Percentiles rank a stretch among this genome's conserved stretches.
Evolutionary conservation across 2,797 vertebrate species (phyloP).

Genomic region (Ambastaia sidthimunki): DNA sequence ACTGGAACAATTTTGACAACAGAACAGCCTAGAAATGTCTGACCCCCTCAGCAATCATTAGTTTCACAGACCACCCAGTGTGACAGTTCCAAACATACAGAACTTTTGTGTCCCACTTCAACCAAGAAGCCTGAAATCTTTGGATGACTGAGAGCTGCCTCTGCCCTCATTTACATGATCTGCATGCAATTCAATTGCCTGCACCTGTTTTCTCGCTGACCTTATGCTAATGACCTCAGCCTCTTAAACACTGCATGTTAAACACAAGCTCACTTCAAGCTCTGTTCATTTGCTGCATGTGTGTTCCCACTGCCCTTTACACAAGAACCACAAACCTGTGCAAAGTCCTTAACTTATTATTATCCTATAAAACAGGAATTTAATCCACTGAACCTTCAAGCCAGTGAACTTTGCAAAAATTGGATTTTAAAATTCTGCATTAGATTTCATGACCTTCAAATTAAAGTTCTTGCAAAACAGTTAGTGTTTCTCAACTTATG

Average conservation of each 20-base stretch:
- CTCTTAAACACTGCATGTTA: constrained; percentile 82
- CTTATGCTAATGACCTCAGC: constrained; percentile 81
- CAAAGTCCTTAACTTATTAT: constrained; percentile 77
- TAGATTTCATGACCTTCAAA: constrained; percentile 50
- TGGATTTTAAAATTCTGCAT: constrained; percentile 65
- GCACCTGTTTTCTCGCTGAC: constrained; percentile 82
- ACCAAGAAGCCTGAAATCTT: neutral
- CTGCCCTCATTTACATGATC: constrained; percentile 76
- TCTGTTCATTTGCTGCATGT: constrained; percentile 76
- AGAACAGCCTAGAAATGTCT: neutral
- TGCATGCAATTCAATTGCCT: constrained; percentile 73
- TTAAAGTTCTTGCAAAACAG: constrained; percentile 39
- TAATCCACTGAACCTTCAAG: constrained; percentile 81
- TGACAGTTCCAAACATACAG: neutral
- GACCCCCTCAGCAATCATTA: neutral
- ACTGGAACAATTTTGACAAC: neutral
- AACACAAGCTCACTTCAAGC: constrained; percentile 77
- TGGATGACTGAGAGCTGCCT: constrained; percentile 20
- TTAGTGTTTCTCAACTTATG: constrained; percentile 15
- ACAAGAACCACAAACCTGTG: constrained; percentile 70
- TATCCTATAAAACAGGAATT: constrained; percentile 82
- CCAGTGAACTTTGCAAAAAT: constrained; percentile 69
- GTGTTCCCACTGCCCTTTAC: constrained; percentile 73
- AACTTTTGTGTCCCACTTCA: neutral
- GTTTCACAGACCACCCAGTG: neutral